Evolutionary conservation across 2,797 vertebrate genomes (phyloP).

Genomic region (Microctenopoma stevenorrisi): DNA sequence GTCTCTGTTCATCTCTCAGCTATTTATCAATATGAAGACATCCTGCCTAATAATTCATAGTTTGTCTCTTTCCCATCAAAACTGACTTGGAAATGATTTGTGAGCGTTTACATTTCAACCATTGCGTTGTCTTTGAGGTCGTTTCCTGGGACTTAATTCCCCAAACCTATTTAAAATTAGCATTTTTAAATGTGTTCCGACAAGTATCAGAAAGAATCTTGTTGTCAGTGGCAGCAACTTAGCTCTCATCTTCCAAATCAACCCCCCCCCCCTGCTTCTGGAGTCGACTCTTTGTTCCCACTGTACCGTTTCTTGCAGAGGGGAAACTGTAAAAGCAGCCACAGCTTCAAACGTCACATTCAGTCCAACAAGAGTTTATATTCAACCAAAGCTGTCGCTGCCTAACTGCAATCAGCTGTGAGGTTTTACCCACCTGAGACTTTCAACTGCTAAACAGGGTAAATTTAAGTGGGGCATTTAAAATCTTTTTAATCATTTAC

Average conservation of each 20-base stretch:
- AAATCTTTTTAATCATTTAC: no score
- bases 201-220: neutral
- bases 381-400: slow-evolving; percentile 17
- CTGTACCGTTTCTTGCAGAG: slow-evolving; percentile 29
- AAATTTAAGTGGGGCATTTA: neutral
- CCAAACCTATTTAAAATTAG: slow-evolving; percentile 1
- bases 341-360: slow-evolving; percentile 37
- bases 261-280: neutral
- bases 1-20: slow-evolving; percentile 34
- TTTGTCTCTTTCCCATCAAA: slow-evolving; percentile 34
- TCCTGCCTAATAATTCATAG: slow-evolving; percentile 46
- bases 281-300: slow-evolving; percentile 17
- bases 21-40: slow-evolving; percentile 36
- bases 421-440: slow-evolving; percentile 11
- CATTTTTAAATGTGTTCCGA: neutral
- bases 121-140: slow-evolving; percentile 11
- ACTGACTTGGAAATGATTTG: slow-evolving; percentile 4
- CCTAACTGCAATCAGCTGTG: neutral
- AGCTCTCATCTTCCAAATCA: neutral
- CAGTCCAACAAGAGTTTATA: no score
- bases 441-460: slow-evolving; percentile 15
- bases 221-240: neutral
- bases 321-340: slow-evolving; percentile 49
- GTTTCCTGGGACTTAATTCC: neutral
- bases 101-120: slow-evolving; percentile 19